Evolutionary conservation across 2,888 invertebrate species (phyloP).

Genomic region (Chloromyia formosa): DNA sequence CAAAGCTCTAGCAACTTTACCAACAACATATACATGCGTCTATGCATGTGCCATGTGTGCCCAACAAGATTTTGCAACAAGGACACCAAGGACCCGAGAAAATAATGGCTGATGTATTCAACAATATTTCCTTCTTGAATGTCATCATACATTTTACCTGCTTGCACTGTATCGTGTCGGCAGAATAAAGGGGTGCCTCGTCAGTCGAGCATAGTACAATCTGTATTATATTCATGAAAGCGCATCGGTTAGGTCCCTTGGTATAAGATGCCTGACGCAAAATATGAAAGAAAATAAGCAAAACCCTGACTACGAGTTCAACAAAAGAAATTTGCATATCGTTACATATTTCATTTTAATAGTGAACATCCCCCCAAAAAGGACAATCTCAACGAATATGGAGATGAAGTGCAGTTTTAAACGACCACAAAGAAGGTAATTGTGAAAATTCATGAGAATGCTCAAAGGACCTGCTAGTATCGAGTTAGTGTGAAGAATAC

Average conservation of each 20-base stretch:
- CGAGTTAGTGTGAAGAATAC: too few species aligned
- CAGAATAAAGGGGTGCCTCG: too few species aligned
- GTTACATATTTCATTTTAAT: conserved; percentile 41
- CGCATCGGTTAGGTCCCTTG: background rate
- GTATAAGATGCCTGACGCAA: conserved; percentile 25
- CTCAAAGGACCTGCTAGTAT: too few species aligned
- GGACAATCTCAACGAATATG: conserved; percentile 1
- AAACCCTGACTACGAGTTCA: conserved; percentile 3
- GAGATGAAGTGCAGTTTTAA: background rate
- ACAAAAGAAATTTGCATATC: conserved; percentile 41
- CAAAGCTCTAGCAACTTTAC: background rate
- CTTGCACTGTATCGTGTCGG: too few species aligned
- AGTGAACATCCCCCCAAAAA: background rate
- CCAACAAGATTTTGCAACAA: background rate
- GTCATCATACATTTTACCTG: conserved; percentile 1
- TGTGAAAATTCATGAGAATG: conserved; percentile 1
- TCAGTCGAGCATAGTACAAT: background rate
- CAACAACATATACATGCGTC: conserved; percentile 4
- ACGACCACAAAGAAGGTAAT: too few species aligned
- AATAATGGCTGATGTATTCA: background rate
- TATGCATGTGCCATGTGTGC: background rate
- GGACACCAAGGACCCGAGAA: background rate
- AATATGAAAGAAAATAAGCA: conserved; percentile 1
- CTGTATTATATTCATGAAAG: background rate
- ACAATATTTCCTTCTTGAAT: conserved; percentile 6